phyloP scores from a whole-genome alignment of 2,888 invertebrate genomes.

The Drosophila antonietae region DNA sequence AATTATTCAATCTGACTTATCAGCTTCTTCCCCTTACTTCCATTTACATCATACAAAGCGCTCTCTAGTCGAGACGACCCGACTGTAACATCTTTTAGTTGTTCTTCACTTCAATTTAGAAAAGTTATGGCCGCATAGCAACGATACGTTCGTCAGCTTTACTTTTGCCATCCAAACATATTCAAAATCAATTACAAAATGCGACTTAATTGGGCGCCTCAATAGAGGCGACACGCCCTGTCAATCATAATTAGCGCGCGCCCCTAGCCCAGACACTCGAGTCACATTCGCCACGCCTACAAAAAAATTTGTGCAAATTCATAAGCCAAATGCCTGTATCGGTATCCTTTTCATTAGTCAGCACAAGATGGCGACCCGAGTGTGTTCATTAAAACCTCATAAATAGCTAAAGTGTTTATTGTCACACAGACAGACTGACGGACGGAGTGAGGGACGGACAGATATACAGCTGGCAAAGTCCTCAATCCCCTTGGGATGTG shows the following conservation, averaged over 20 bases:
- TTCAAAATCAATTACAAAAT: conserved; percentile 75
- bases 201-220: conserved; percentile 75
- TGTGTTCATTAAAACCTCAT: conserved; percentile 79
- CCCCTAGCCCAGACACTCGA: conserved; percentile 58
- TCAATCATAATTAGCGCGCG: conserved; percentile 83
- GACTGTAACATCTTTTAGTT: not conserved
- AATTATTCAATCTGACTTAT: not conserved
- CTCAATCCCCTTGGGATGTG: conserved; percentile 44
- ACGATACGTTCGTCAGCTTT: conserved; percentile 30
- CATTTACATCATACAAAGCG: no score
- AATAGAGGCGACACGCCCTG: conserved; percentile 77
- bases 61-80: not conserved
- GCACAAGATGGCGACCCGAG: conserved; percentile 61
- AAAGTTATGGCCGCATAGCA: conserved; percentile 36
- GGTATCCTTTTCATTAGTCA: conserved; percentile 72
- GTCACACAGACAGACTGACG: conserved; percentile 45
- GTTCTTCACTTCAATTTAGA: conserved; percentile 24
- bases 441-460: conserved; percentile 1
- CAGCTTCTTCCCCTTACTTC: no score
- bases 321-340: conserved; percentile 70
- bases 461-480: conserved; percentile 59
- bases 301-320: conserved; percentile 74
- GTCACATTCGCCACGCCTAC: conserved; percentile 66
- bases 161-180: conserved; percentile 27
- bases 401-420: conserved; percentile 79